phyloP scores from a whole-genome alignment of 1,140 invertebrate species.

The Drosophila sucinea region DNA sequence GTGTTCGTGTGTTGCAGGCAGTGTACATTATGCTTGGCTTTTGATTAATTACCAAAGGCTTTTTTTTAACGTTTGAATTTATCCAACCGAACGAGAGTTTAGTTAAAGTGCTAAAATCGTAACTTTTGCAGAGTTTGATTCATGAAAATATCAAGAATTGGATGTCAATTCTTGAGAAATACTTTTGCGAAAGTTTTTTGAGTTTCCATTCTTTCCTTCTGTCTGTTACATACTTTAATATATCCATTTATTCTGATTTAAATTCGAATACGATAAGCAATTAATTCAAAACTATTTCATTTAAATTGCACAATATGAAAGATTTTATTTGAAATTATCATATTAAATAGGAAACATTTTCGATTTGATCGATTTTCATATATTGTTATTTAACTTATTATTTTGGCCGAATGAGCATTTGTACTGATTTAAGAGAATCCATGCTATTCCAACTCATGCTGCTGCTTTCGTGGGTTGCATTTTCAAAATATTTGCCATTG shows the following conservation, averaged over 20 bases:
- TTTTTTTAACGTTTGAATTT: constrained; percentile 11
- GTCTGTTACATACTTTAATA: no score
- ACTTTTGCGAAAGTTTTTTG: no score
- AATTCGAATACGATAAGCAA: no score
- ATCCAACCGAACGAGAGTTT: neutral
- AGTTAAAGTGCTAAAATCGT: neutral
- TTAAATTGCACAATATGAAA: no score
- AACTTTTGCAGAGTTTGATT: neutral
- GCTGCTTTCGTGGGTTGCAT: neutral
- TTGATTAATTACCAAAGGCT: constrained; percentile 18
- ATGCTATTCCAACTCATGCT: neutral
- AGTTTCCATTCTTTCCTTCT: no score
- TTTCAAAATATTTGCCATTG: constrained; percentile 19
- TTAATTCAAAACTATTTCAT: no score
- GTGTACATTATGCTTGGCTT: constrained; percentile 8
- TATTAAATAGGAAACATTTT: no score
- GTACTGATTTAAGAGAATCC: constrained; percentile 7
- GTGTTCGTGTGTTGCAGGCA: constrained; percentile 5
- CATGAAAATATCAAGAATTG: no score
- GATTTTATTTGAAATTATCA: no score
- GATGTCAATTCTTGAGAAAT: no score
- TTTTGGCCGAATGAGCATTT: constrained; percentile 39
- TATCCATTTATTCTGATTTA: no score
- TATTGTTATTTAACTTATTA: neutral
- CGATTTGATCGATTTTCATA: no score